These are phyloP conservation scores for Scolopax bukidnonensis DNA, from an alignment of 2,797 vertebrate species.

Conservation along the genomic window DNA sequence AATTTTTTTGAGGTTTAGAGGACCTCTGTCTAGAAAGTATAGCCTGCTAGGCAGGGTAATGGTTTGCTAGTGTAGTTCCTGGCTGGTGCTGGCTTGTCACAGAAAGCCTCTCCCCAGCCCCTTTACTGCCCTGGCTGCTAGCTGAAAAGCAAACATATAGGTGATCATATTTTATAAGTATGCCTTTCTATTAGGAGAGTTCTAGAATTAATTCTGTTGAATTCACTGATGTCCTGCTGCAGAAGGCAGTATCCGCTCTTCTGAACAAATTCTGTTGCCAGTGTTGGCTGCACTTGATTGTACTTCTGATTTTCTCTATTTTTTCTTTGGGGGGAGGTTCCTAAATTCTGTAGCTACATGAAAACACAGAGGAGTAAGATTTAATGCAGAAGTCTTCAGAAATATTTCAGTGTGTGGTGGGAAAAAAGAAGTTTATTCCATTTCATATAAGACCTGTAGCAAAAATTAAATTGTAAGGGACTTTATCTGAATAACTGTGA, in stretches of 20 bases:
- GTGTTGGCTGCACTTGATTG: neutral
- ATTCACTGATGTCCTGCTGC: neutral
- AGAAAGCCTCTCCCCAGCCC: neutral
- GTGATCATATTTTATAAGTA: neutral
- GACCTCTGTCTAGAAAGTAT: neutral
- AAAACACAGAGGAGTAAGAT: neutral
- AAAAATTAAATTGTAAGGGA: neutral
- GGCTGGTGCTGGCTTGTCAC: neutral
- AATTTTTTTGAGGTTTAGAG: neutral
- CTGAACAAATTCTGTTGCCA: neutral
- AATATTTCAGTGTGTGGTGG: neutral
- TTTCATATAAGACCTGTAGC: neutral
- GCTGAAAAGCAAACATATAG: neutral
- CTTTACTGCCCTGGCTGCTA: neutral
- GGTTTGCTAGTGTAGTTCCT: neutral
- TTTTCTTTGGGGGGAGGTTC: neutral
- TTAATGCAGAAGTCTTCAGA: neutral
- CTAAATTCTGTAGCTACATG: neutral
- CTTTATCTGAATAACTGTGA: neutral
- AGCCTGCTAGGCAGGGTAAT: neutral
- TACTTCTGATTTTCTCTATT: neutral
- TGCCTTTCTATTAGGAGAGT: neutral
- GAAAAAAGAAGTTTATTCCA: neutral
- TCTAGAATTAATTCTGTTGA: neutral
- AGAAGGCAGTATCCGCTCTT: neutral